Conservation (phyloP, 2,797 vertebrate genomes). For the Prunella strophiata region DNA sequence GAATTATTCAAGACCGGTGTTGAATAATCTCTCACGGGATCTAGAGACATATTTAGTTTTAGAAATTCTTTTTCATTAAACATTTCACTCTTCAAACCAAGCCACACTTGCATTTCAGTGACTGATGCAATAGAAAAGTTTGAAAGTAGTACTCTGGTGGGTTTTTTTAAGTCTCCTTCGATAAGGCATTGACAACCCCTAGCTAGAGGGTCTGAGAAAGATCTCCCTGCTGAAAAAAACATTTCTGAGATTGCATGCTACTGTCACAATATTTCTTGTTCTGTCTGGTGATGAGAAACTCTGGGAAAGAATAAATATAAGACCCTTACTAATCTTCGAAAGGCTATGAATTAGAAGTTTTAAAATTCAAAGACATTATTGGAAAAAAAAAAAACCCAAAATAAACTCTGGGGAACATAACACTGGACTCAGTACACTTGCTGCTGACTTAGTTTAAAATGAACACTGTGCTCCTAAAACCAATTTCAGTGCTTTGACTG, state of each 20-base stretch:
- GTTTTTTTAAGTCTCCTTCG: not conserved
- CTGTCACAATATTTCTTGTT: not conserved
- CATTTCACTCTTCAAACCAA: slow-evolving; percentile 7
- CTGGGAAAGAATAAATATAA: not conserved
- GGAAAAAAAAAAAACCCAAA: not conserved
- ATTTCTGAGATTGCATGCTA: not conserved
- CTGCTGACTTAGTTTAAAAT: not conserved
- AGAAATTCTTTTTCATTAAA: slow-evolving; percentile 40
- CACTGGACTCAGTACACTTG: not conserved
- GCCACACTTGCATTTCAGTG: not conserved
- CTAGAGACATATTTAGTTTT: not conserved
- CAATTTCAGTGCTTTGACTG: not conserved
- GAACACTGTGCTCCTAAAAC: not conserved
- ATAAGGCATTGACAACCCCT: not conserved
- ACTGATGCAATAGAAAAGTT: not conserved
- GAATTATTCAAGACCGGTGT: slow-evolving; percentile 40
- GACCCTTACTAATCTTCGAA: not conserved
- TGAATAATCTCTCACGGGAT: slow-evolving; percentile 10
- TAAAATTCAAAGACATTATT: not conserved
- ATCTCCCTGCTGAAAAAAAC: not conserved
- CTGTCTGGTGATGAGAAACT: not conserved
- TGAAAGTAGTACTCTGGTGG: not conserved
- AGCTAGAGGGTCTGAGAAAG: not conserved
- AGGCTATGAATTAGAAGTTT: not conserved
- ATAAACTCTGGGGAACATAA: not conserved